phyloP scores from a whole-genome alignment of 2,113 vertebrate species.

The Notothenia rossii region DNA sequence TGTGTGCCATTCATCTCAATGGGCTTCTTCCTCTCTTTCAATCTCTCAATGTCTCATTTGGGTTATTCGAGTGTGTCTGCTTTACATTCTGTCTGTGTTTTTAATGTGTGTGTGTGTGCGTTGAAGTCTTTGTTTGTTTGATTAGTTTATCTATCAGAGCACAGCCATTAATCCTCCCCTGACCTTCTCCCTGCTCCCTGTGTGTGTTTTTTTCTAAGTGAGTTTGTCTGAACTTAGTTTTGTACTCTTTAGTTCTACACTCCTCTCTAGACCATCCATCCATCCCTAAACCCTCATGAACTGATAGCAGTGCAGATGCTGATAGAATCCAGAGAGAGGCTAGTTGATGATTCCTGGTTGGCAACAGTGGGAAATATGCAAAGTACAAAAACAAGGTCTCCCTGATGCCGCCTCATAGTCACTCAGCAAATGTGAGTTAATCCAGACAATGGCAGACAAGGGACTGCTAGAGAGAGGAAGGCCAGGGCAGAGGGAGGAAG shows the following conservation, averaged over 20 bases:
- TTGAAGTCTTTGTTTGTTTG: conserved; percentile 76
- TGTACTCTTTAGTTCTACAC: background rate
- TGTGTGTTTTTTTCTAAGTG: conserved; percentile 28
- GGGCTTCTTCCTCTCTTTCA: conserved; percentile 42
- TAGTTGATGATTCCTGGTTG: conserved; percentile 41
- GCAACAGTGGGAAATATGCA: conserved; percentile 57
- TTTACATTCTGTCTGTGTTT: conserved; percentile 70
- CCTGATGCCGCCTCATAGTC: conserved; percentile 18
- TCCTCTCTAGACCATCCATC: conserved; percentile 53
- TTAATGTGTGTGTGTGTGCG: conserved; percentile 58
- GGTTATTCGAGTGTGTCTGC: conserved; percentile 61
- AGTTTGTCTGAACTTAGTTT: conserved; percentile 69
- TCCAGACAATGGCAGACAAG: conserved; percentile 37
- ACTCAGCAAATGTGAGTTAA: conserved; percentile 47
- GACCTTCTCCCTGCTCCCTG: conserved; percentile 73
- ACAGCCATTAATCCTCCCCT: conserved; percentile 79
- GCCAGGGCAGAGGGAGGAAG: conserved; percentile 2
- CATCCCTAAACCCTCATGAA: conserved; percentile 47
- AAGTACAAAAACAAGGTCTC: conserved; percentile 44
- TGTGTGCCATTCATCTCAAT: conserved; percentile 38
- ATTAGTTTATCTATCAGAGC: conserved; percentile 80
- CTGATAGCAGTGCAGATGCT: conserved; percentile 60
- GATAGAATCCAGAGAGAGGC: conserved; percentile 59
- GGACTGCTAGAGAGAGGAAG: conserved; percentile 13
- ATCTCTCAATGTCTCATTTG: conserved; percentile 45